These are phyloP conservation scores for Brachionus plicatilis DNA, from an alignment of 1,140 invertebrate species.

Conservation along the genomic window DNA sequence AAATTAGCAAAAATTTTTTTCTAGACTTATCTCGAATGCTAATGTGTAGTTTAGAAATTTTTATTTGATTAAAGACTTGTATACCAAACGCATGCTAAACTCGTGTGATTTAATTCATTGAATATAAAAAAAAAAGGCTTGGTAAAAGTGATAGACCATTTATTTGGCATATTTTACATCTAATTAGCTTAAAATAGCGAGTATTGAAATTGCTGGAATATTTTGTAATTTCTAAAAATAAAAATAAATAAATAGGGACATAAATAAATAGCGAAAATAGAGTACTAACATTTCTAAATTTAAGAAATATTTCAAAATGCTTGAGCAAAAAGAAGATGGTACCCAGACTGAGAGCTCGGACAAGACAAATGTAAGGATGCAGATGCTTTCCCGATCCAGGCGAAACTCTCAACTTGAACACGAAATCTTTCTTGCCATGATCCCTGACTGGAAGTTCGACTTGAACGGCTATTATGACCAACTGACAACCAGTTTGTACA, in stretches of 20 bases:
- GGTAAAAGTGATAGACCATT: background rate
- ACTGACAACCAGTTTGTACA: background rate
- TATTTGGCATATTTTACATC: background rate
- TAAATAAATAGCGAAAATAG: background rate
- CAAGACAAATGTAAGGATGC: background rate
- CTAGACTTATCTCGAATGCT: background rate
- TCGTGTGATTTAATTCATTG: background rate
- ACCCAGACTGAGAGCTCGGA: background rate
- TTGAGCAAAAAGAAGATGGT: background rate
- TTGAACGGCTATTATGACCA: slow-evolving; percentile 5
- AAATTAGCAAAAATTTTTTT: background rate
- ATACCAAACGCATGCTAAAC: background rate
- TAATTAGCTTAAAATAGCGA: background rate
- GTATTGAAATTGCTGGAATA: background rate
- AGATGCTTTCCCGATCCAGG: background rate
- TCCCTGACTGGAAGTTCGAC: slow-evolving; percentile 8
- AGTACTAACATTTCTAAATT: background rate
- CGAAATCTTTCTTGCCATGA: slow-evolving; percentile 2
- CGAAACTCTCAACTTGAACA: background rate
- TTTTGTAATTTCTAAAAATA: background rate
- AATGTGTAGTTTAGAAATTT: background rate
- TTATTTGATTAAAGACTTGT: background rate
- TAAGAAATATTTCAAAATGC: background rate
- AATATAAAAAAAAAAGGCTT: background rate
- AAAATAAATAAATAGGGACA: background rate